Evolutionary conservation across 1,140 invertebrate species (phyloP), one percentile per base, ranked within the genome.

Genomic region (Zophobas morio): DNA sequence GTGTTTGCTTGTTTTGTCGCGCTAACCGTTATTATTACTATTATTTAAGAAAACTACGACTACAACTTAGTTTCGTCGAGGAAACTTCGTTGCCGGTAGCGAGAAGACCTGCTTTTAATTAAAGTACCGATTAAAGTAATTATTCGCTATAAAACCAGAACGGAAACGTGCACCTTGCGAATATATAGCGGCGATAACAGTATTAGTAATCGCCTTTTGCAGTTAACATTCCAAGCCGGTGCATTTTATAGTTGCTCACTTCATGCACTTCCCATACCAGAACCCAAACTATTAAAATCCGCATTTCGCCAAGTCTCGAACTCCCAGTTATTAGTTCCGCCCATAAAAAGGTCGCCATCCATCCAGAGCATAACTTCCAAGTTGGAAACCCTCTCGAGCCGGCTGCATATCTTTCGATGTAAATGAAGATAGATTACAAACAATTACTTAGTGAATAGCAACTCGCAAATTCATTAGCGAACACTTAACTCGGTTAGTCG

Each of bases 381-480:
- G 33, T 54, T 34, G 53, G 56, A 35, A 60, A 36, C 37, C 56
- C 56, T 60, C 36, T 32, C 35, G 42, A 8, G 3, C 42, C 42
- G 42, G 34, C 37, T 60, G 56, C 56, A 60, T 60, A 60, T 60
- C 56, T 60, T 35, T 60, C 36, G 34, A 60, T 60, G 56, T 60
- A 60, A 60, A 60, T 60, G 56, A 60, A 60, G 56, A 60, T 60
- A 60, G 56, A 60, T 60, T 60, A 60, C 32, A 60, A 57, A 60
- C 56, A 60, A 60, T 60, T 60, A 32, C 56, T 6, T 36, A 60
- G 56, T 60, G 56, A 60, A 60, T 39, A 60, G 34, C 56, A 60
- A 60, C 56, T 60, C 56, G 56, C 56, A 60, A 60, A 60, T 60
- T 60, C 56, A 60, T 60, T 60, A 60, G 56, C 56, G 56, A 60